Percentiles rank a stretch among this genome's conserved stretches.
Evolutionary conservation across 2,888 invertebrate genomes (phyloP).

Genomic region (Erebia aethiops): DNA sequence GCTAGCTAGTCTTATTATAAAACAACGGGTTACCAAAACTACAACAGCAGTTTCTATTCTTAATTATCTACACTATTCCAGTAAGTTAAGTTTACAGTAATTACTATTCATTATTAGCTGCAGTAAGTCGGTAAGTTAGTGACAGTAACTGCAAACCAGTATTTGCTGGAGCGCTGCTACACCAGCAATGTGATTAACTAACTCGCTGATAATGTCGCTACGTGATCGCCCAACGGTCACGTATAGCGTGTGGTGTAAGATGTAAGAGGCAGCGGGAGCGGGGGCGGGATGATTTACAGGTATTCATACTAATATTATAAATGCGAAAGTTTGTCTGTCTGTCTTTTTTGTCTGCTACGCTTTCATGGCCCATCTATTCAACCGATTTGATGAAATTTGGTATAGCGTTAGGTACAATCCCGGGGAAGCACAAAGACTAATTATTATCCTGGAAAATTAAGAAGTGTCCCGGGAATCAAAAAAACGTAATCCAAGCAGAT

Average conservation of each 20-base stretch:
- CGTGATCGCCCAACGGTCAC: conserved; percentile 45
- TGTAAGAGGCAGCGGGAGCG: conserved; percentile 5
- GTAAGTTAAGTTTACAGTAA: background rate
- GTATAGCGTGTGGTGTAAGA: conserved; percentile 18
- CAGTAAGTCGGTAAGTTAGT: conserved; percentile 5
- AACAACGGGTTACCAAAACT: background rate
- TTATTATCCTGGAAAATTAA: no score
- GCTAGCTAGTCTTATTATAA: no score
- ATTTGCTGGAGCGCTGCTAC: conserved; percentile 44
- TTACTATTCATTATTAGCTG: background rate
- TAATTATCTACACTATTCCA: background rate
- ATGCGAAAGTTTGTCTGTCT: no score
- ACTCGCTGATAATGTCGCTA: conserved; percentile 50
- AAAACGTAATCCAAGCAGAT: no score
- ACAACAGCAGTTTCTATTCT: background rate
- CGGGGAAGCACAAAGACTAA: no score
- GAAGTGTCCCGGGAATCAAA: no score
- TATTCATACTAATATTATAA: no score
- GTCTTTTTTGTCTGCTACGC: no score
- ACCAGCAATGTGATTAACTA: conserved; percentile 50
- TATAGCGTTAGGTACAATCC: no score
- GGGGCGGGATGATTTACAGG: background rate
- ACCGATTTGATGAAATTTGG: no score
- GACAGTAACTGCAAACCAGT: conserved; percentile 37
- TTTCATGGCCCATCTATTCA: no score